These are phyloP conservation scores for Darevskia nairensis DNA, from an alignment of 2,797 vertebrate genomes.

Conservation along the genomic window DNA sequence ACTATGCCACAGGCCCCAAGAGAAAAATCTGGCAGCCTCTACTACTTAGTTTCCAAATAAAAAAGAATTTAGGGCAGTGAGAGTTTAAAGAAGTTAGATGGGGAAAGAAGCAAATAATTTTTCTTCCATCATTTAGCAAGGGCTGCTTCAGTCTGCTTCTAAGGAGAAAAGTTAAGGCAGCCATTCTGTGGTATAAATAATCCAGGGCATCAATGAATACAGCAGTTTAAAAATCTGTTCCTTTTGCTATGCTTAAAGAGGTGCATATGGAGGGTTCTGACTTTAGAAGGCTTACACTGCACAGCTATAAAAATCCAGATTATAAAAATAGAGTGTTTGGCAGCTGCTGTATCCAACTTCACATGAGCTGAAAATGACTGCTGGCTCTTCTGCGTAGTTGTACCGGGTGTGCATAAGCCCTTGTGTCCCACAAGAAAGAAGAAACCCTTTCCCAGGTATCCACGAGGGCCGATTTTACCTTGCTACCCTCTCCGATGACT, in stretches of 20 bases:
- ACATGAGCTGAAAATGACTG: background rate
- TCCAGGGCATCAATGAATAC: background rate
- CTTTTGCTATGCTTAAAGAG: background rate
- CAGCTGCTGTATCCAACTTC: background rate
- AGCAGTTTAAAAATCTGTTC: background rate
- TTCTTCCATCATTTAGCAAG: background rate
- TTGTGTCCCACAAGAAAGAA: background rate
- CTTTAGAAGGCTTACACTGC: background rate
- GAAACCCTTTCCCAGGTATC: too few relatives aligned
- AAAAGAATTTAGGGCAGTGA: background rate
- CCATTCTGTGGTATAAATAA: background rate
- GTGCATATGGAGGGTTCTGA: background rate
- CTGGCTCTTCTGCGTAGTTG: background rate
- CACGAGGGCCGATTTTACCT: background rate
- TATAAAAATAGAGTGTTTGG: background rate
- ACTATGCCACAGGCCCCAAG: background rate
- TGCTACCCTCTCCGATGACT: background rate
- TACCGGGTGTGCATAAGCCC: background rate
- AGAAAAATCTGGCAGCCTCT: background rate
- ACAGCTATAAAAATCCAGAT: background rate
- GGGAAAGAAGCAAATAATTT: background rate
- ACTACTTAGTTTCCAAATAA: background rate
- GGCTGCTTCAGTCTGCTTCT: background rate
- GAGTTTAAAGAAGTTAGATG: background rate
- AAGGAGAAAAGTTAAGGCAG: background rate